A percentile compares a stretch with the other conserved stretches of the same genome.
Conservation (phyloP, 2,888 invertebrate genomes). For the Emmelina monodactyla region DNA sequence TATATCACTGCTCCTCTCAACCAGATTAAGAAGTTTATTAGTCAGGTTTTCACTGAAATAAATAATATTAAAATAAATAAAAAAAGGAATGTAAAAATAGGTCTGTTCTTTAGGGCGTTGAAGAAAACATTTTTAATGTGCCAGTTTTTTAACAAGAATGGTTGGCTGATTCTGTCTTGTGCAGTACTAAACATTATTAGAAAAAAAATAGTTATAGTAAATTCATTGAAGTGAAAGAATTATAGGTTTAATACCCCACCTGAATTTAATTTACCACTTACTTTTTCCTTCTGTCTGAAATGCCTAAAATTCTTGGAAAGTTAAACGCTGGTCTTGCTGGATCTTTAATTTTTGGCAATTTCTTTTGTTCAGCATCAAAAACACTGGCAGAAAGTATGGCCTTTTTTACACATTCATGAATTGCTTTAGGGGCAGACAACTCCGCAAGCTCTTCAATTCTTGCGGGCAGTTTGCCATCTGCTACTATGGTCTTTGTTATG, state of each 20-base stretch:
- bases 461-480: slow-evolving; percentile 69
- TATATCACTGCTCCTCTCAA: slow-evolving; percentile 69
- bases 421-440: slow-evolving; percentile 51
- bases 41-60: slow-evolving; percentile 70
- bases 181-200: no score
- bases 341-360: slow-evolving; percentile 77
- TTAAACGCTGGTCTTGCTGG: slow-evolving; percentile 73
- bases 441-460: slow-evolving; percentile 59
- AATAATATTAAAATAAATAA: no score
- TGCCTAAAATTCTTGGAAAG: slow-evolving; percentile 78
- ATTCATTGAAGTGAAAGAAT: no score
- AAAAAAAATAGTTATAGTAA: no score
- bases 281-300: slow-evolving; percentile 74
- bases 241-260: no score
- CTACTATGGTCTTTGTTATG: slow-evolving; percentile 79
- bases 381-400: slow-evolving; percentile 71
- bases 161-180: no score
- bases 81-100: no score
- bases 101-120: no score
- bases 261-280: slow-evolving; percentile 57
- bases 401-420: slow-evolving; percentile 69
- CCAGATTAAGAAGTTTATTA: slow-evolving; percentile 71
- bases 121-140: no score
- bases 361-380: slow-evolving; percentile 81
- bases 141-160: no score